phyloP scores from a whole-genome alignment of 2,797 vertebrate species.

The Galaxias olidus region DNA sequence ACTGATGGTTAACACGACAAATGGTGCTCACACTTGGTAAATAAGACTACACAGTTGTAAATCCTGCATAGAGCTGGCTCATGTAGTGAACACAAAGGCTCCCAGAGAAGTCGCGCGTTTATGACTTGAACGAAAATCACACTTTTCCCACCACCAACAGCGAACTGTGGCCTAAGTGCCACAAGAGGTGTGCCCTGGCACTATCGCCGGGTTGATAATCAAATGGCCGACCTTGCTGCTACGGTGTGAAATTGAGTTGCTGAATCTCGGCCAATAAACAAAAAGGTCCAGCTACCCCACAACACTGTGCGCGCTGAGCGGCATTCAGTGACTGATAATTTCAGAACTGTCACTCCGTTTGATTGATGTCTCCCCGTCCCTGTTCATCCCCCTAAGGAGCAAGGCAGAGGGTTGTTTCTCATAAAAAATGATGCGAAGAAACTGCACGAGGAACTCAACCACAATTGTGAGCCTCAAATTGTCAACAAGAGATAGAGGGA shows the following conservation, averaged over 20 bases:
- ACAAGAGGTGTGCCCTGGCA: too few relatives aligned
- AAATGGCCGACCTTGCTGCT: conserved; percentile 42
- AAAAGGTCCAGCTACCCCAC: conserved; percentile 1
- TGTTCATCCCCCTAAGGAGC: conserved; percentile 46
- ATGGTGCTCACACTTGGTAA: too few relatives aligned
- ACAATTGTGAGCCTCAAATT: conserved; percentile 58
- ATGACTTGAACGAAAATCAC: too few relatives aligned
- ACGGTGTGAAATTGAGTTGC: conserved; percentile 42
- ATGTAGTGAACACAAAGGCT: too few relatives aligned
- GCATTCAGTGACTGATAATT: conserved; percentile 66
- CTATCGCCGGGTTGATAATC: conserved; percentile 48
- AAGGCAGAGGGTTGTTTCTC: conserved; percentile 55
- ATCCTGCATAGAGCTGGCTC: too few relatives aligned
- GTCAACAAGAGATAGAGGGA: conserved; percentile 53
- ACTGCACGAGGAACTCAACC: conserved; percentile 60
- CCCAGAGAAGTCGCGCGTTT: too few relatives aligned
- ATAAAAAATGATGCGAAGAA: conserved; percentile 65
- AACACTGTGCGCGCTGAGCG: conserved; percentile 32
- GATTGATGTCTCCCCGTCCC: conserved; percentile 63
- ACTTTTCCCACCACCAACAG: too few relatives aligned
- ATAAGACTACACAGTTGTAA: too few relatives aligned
- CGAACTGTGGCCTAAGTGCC: too few relatives aligned
- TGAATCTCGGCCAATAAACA: conserved; percentile 65
- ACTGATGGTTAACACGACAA: too few relatives aligned
- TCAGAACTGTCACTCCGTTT: conserved; percentile 59